Conservation (phyloP, 2,888 invertebrate genomes). For the Abrostola triplasia region DNA sequence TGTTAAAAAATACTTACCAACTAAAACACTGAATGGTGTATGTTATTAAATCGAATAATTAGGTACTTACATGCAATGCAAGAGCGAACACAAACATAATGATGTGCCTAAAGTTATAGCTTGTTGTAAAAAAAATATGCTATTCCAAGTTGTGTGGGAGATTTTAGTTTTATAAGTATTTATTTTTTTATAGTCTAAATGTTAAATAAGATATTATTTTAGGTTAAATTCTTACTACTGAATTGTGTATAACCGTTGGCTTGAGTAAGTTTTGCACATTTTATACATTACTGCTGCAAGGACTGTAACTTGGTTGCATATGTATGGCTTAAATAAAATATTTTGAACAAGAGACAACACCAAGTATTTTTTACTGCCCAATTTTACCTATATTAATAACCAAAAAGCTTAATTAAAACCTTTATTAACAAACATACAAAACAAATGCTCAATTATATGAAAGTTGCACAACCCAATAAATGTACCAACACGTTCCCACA, state of each 20-base stretch:
- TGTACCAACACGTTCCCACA: not conserved
- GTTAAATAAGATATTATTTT: conserved; percentile 48
- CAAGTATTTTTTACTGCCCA: conserved; percentile 6
- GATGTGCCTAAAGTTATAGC: conserved; percentile 29
- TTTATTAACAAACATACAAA: conserved; percentile 38
- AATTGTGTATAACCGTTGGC: conserved; percentile 41
- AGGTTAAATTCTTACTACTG: conserved; percentile 50
- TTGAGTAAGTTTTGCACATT: conserved; percentile 59
- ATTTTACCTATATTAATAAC: conserved; percentile 10
- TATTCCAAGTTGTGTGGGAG: conserved; percentile 34
- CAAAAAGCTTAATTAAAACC: conserved; percentile 18
- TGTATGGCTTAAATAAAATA: conserved; percentile 53
- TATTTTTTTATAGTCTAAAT: conserved; percentile 48
- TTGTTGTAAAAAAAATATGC: conserved; percentile 17
- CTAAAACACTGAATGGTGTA: not conserved
- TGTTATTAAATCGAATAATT: not conserved
- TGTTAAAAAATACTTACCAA: not conserved
- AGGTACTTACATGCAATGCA: not conserved
- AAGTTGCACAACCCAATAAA: not conserved
- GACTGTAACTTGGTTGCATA: conserved; percentile 33
- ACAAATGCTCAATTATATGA: conserved; percentile 25
- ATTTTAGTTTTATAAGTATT: conserved; percentile 50
- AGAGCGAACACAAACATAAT: conserved; percentile 1
- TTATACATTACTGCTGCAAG: conserved; percentile 37
- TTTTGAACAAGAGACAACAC: conserved; percentile 42